Evolutionary conservation across 2,888 invertebrate genomes (phyloP), one percentile per base, ranked within the genome.

Genomic region (Tridacna gigas): DNA sequence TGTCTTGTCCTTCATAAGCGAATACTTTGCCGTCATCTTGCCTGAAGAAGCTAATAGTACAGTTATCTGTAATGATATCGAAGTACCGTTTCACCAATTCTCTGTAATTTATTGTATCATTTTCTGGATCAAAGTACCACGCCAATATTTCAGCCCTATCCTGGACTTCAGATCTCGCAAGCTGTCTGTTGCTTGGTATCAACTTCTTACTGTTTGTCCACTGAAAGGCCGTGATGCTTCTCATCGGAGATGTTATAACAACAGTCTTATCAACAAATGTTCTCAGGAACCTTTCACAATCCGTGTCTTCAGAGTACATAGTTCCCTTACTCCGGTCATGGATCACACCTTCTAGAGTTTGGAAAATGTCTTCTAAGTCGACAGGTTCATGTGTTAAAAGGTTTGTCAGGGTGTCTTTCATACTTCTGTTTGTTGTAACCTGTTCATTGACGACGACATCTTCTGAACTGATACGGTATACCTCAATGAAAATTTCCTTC

Each of bases 101-200:
- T 56, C 26, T 0, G 18, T 77, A 66, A 9, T 74, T 28, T 0
- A 75, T 60, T 15, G 56, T 11, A 20, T 56, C 56, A 60, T 60
- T 48, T 56, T 48, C 20, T 18, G 22, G 22, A 18, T 69, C 26
- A 7, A 84, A 60, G 5, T 79, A 82, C 25, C 71, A 74, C 2
- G 22, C 22, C 47, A 84, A n/a, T 48, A 84, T 82, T 74, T 84
- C 84, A 25, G 79, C 77, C 69, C 74, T 67, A 37, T 79, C 22
- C 26, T 25, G 26, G 0, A 67, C 61, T 20, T 61, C 74, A 25
- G 3, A 11, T 22, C 74, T 66, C 48, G 79, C 60, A 11, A 60
- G 28, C 11, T 20, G 73, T 5, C 47, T 7, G 45, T 37, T 45
- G 15, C 47, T 15, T 22, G 71, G 28, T 4, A 22, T 4, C 22